Base-by-base conservation (phyloP, 1,140 invertebrate genomes). In the Subanguina moxae region DNA sequence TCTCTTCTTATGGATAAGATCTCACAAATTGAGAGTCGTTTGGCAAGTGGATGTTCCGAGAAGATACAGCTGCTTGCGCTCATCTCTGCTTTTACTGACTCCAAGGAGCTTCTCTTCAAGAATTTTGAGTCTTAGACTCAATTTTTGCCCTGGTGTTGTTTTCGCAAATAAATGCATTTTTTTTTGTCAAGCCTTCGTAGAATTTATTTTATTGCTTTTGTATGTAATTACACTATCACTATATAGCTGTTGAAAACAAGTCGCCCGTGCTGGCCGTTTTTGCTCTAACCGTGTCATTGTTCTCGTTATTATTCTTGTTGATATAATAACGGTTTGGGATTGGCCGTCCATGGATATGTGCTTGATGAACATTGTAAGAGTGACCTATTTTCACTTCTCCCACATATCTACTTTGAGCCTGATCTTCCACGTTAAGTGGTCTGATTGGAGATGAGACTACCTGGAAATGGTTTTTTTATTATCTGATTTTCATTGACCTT, bases 41-140 rank as follows among this genome's bases (percentile, higher is more conserved):
- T 80, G 23, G 32, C 79, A 3, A 70, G 30, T 30, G 78, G 78
- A 45, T 74, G 73, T 45, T 72, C 68, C 8, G 80, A 80, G 57
- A 80, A 68, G 38, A 59, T 78, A 17, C 78, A 80, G 62, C 25
- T 71, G 46, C 21, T 72, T n/a, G 71, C 71, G 9, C 52, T 76
- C 19, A 67, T 76, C 48, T 62, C 74, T 21, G 71, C 67, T 45
- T 76, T 76, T 17, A 62, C 62, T 5, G 28, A 64, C n/a, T 43
- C 69, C 1, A 63, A 74, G 21, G 69, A 63, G 25, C 32, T 75
- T 17, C 32, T 45, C 1, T 75, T 73, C 52, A 30, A 42, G 19
- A 70, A 70, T 42, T 70, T 27, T 59, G 25, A 61, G n/a, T 25
- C 19, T 32, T 61, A 61, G 52, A 28, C 52, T 56, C 13, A 38